These are phyloP conservation scores for Hydrochoerus hydrochaeris DNA, from an alignment of 2,113 vertebrate genomes.

Conservation along the genomic window DNA sequence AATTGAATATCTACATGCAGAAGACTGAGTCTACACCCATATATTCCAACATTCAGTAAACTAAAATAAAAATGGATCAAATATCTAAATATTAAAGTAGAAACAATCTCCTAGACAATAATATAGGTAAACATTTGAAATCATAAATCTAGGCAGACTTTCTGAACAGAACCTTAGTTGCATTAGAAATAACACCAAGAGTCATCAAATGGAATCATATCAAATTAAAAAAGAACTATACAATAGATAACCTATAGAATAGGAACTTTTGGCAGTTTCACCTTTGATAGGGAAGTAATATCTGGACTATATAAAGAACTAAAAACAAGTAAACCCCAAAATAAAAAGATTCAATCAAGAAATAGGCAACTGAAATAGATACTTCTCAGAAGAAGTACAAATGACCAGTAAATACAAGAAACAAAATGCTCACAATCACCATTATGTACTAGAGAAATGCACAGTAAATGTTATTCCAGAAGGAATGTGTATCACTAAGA, in stretches of 20 bases:
- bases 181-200: background rate
- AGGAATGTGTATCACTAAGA: background rate
- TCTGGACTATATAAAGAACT: background rate
- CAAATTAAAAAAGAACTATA: background rate
- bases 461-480: background rate
- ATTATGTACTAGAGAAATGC: background rate
- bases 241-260: background rate
- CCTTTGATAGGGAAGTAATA: background rate
- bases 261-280: background rate
- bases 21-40: background rate
- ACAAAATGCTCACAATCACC: background rate
- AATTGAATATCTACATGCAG: background rate
- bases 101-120: background rate
- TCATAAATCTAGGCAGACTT: background rate
- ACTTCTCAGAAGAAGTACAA: background rate
- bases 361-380: background rate
- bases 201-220: background rate
- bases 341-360: background rate
- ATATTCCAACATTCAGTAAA: background rate
- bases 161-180: background rate
- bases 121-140: background rate
- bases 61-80: background rate
- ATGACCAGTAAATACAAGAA: background rate
- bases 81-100: background rate
- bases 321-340: background rate